Conservation (phyloP, 2,888 invertebrate species). For the Coenonympha glycerion region DNA sequence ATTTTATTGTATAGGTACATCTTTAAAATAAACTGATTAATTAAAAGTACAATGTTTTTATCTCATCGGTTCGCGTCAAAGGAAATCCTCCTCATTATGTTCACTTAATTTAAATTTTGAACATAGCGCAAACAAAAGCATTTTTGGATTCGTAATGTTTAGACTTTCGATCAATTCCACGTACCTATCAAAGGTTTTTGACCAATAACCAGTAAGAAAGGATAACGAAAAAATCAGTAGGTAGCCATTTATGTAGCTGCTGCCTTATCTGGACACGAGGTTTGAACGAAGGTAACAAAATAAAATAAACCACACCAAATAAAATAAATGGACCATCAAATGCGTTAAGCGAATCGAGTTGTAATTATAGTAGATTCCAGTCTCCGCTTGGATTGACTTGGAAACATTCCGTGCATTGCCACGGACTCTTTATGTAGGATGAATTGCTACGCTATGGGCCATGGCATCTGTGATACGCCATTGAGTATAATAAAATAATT, state of each 20-base stretch:
- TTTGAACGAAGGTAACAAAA: slow-evolving; percentile 16
- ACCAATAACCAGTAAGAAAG: slow-evolving; percentile 7
- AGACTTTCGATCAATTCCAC: slow-evolving; percentile 12
- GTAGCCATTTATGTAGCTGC: slow-evolving; percentile 16
- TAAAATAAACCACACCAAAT: slow-evolving; percentile 24
- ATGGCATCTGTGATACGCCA: slow-evolving; percentile 12
- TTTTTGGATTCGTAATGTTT: slow-evolving; percentile 6
- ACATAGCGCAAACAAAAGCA: slow-evolving; percentile 5
- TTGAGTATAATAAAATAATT: slow-evolving; percentile 18
- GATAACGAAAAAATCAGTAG: slow-evolving; percentile 15
- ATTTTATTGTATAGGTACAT: no score
- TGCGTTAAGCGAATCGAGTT: slow-evolving; percentile 27
- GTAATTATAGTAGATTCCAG: slow-evolving; percentile 25
- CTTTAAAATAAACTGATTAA: no score
- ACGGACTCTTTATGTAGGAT: slow-evolving; percentile 18
- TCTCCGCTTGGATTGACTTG: slow-evolving; percentile 25
- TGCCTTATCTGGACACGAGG: slow-evolving; percentile 9
- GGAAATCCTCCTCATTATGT: slow-evolving; percentile 12
- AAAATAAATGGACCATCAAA: slow-evolving; percentile 23
- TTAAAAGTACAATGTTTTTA: slow-evolving; percentile 10
- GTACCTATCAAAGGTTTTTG: slow-evolving; percentile 11
- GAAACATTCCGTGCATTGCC: slow-evolving; percentile 21
- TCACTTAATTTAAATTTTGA: slow-evolving; percentile 16
- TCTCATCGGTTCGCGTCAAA: neutral
- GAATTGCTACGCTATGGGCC: slow-evolving; percentile 16